These are phyloP conservation scores for Seriola dumerili DNA, from an alignment of 2,113 vertebrate species.

Conservation along the genomic window DNA sequence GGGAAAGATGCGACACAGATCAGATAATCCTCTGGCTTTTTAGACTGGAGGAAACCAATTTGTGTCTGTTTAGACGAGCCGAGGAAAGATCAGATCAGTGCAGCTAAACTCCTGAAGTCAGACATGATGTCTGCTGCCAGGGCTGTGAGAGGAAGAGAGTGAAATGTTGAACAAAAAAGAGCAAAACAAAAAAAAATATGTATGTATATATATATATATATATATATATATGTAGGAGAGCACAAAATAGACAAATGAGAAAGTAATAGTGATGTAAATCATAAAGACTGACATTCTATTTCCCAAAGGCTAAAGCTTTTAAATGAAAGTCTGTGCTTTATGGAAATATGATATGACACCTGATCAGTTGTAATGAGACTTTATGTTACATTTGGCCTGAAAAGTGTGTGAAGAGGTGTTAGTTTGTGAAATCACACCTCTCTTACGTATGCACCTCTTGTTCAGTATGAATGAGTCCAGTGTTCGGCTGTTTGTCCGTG, in stretches of 20 bases:
- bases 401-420: constrained; percentile 2
- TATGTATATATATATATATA: too few relatives aligned
- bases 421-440: constrained; percentile 53
- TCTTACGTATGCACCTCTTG: constrained; percentile 26
- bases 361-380: neutral
- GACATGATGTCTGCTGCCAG: neutral
- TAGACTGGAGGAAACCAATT: constrained; percentile 24
- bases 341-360: neutral
- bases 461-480: constrained; percentile 65
- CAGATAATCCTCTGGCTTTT: constrained; percentile 46
- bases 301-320: neutral
- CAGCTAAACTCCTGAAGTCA: neutral
- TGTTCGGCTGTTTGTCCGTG: constrained; percentile 54
- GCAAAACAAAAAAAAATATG: neutral
- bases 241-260: too few relatives aligned
- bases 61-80: constrained; percentile 1
- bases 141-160: neutral
- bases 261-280: too few relatives aligned
- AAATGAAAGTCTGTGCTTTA: neutral
- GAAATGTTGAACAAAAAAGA: neutral
- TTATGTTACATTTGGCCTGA: neutral
- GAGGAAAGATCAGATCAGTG: constrained; percentile 34
- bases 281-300: neutral
- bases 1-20: constrained; percentile 50
- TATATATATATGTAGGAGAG: neutral